Evolutionary conservation across 2,113 vertebrate genomes (phyloP).

Genomic region (Falco punctatus): DNA sequence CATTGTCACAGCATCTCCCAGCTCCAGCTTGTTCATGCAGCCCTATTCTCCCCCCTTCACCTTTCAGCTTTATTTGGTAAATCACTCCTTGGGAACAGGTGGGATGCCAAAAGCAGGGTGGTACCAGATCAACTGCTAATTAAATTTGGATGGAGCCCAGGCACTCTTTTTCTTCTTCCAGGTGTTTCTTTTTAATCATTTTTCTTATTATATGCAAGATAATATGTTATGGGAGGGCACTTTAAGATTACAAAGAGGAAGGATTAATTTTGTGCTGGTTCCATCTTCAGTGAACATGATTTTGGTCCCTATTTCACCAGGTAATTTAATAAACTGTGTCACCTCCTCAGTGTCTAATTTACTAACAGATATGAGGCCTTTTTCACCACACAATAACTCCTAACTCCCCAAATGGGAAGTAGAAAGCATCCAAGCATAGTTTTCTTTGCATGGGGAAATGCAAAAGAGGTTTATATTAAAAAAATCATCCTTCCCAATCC

Average conservation of each 20-base stretch:
- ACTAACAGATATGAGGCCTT: not conserved
- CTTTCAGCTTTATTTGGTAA: not conserved
- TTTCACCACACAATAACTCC: not conserved
- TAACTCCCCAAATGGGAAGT: not conserved
- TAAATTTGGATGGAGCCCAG: not conserved
- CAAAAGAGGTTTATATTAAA: not conserved
- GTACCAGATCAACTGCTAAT: not conserved
- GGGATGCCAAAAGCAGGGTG: not conserved
- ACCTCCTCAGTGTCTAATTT: not conserved
- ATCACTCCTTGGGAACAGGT: not conserved
- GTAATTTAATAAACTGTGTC: conserved; percentile 31
- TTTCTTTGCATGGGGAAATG: not conserved
- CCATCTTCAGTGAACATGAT: not conserved
- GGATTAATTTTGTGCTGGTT: not conserved
- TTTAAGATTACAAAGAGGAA: not conserved
- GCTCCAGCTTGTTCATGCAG: not conserved
- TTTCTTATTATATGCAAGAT: not conserved
- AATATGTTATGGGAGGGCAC: not conserved
- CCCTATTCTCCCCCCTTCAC: not conserved
- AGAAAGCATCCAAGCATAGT: not conserved
- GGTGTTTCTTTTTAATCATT: not conserved
- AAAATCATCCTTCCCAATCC: not conserved
- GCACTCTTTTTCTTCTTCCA: not conserved
- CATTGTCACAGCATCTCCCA: no score
- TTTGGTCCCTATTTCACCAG: not conserved